phyloP scores from a whole-genome alignment of 2,888 invertebrate genomes.

The Campoplex capitator region DNA sequence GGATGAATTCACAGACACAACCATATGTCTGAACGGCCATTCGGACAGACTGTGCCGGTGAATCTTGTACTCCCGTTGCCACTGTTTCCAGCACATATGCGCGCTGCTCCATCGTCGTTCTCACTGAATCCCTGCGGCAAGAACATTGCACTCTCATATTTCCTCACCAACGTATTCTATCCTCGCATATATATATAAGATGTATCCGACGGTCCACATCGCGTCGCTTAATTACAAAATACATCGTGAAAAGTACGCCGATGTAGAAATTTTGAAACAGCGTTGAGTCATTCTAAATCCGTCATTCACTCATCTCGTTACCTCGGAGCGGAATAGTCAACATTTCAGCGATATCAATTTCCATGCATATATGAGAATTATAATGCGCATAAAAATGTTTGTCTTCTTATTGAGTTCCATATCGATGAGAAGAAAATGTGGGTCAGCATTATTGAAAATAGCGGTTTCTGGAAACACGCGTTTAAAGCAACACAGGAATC shows the following conservation, averaged over 20 bases:
- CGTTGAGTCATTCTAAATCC: not conserved
- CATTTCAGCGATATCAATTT: not conserved
- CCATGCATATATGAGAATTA: too few species aligned
- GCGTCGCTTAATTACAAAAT: not conserved
- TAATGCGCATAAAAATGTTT: too few species aligned
- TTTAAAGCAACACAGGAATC: too few species aligned
- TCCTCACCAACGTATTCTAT: slow-evolving; percentile 18
- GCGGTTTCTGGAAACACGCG: too few species aligned
- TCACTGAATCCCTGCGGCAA: slow-evolving; percentile 54
- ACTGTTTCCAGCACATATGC: slow-evolving; percentile 40
- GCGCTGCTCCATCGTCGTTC: slow-evolving; percentile 46
- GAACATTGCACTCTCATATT: slow-evolving; percentile 47
- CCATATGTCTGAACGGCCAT: not conserved
- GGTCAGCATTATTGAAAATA: too few species aligned
- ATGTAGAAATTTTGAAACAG: not conserved
- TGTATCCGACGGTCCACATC: not conserved
- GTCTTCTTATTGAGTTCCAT: too few species aligned
- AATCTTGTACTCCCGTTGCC: slow-evolving; percentile 12
- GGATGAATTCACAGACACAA: slow-evolving; percentile 40
- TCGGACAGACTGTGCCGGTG: slow-evolving; percentile 5
- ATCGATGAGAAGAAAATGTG: too few species aligned
- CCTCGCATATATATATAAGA: slow-evolving; percentile 1
- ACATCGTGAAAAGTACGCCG: not conserved
- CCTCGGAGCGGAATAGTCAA: not conserved
- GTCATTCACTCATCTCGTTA: not conserved